Base-by-base conservation (phyloP, 2,797 vertebrate genomes). In the Chanos chanos region DNA sequence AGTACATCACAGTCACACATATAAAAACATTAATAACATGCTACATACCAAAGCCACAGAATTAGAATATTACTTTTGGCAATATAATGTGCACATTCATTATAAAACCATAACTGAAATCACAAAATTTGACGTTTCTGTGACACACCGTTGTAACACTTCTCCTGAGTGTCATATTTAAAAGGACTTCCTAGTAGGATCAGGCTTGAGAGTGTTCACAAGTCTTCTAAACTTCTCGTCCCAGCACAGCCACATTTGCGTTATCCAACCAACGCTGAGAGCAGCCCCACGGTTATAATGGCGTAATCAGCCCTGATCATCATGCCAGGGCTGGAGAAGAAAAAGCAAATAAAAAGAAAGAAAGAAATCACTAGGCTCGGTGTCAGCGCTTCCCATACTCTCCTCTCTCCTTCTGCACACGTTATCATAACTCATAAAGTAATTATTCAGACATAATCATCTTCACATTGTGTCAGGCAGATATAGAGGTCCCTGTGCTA, bases 161-260 rank as follows among this genome's bases (percentile, higher is more conserved):
- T 41, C 27, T 28, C 39, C 33, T 51, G 44, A 51, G 57, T 41
- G 63, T 54, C 41, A 63, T 54, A 59, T 59, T 59, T 39, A 31
- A 24, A 39, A 44, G 15, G 48, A 22, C 25, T 68, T 34, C 61
- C 52, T 16, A 34, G 58, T 25, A 16, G 39, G 33, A 50, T 72
- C 45, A 25, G 21, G 34, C 39, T 24, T 18, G 50, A 68, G 56
- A 69, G 52, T 9, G 12, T 54, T 58, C 25, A 43, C 12, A 7
- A 66, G 64, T 53, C 31, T 57, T 58, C 57, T 21, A 30, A 36
- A 51, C n/a, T 49, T 56, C 31, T 60, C 51, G 37, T 61, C 10
- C 40, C 27, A 27, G 27, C 15, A 58, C 31, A 62, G 63, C 52
- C 40, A 58, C 70, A 69, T 69, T 66, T 73, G 57, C 58, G 44